A percentile compares a stretch with the other conserved stretches of the same genome.
Conservation (phyloP, 2,888 invertebrate genomes). For the Habrosyne pyritoides region DNA sequence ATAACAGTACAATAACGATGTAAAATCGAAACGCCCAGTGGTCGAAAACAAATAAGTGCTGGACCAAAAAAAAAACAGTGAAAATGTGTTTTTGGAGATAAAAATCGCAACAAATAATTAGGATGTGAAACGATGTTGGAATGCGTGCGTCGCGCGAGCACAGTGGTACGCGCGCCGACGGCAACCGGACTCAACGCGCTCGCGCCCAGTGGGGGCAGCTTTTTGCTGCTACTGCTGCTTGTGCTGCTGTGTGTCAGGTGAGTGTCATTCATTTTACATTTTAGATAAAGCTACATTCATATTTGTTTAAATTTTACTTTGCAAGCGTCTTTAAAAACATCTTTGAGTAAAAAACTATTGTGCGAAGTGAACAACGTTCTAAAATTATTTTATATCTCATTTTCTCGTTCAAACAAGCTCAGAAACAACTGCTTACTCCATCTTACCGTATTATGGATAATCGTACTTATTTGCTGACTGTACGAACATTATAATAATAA, state of each 20-base stretch:
- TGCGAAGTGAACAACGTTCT: too few species aligned
- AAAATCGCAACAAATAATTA: conserved; percentile 41
- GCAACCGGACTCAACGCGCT: conserved; percentile 23
- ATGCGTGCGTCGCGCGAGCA: conserved; percentile 69
- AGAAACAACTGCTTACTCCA: too few species aligned
- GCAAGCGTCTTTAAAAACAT: too few species aligned
- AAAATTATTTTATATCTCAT: too few species aligned
- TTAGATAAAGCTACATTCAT: neutral
- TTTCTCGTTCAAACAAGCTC: too few species aligned
- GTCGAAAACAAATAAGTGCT: conserved; percentile 6
- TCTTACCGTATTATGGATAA: too few species aligned
- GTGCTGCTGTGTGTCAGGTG: conserved; percentile 62
- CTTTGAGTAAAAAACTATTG: too few species aligned
- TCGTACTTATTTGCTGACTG: too few species aligned
- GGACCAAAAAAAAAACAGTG: conserved; percentile 29
- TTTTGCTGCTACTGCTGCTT: conserved; percentile 39
- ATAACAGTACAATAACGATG: neutral
- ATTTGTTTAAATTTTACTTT: too few species aligned
- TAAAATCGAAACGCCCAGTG: conserved; percentile 4
- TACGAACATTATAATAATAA: too few species aligned
- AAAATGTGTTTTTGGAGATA: conserved; percentile 52
- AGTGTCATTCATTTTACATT: conserved; percentile 7
- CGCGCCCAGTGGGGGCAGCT: conserved; percentile 12
- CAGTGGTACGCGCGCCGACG: conserved; percentile 49
- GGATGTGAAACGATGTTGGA: conserved; percentile 76